A percentile compares a stretch with the other conserved stretches of the same genome.
These are phyloP conservation scores for Leptopilina boulardi DNA, from an alignment of 1,140 invertebrate species.

Conservation along the genomic window DNA sequence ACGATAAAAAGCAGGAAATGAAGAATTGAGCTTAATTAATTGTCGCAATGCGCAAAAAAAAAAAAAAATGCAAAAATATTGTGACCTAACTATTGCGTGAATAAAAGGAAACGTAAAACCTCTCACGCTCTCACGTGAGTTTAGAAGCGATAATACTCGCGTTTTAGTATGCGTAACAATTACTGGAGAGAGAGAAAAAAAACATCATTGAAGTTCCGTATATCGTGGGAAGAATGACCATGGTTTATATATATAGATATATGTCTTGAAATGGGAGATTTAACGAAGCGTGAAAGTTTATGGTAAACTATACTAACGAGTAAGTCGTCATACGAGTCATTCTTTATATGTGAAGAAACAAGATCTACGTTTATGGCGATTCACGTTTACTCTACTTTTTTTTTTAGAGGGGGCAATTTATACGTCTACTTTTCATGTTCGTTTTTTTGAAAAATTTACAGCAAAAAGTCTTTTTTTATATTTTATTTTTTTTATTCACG, in stretches of 20 bases:
- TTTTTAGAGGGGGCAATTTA: neutral
- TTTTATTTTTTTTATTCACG: too few relatives aligned
- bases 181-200: neutral
- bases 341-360: slow-evolving; percentile 11
- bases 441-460: neutral
- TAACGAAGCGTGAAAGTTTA: slow-evolving; percentile 29
- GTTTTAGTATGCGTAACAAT: slow-evolving; percentile 24
- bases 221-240: slow-evolving; percentile 24
- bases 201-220: slow-evolving; percentile 17
- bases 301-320: slow-evolving; percentile 27
- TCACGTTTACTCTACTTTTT: slow-evolving; percentile 11
- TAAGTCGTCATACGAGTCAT: slow-evolving; percentile 28
- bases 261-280: slow-evolving; percentile 20
- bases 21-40: slow-evolving; percentile 73
- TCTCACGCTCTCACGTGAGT: slow-evolving; percentile 40
- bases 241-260: neutral
- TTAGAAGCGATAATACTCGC: slow-evolving; percentile 1
- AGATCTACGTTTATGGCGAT: slow-evolving; percentile 18
- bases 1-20: slow-evolving; percentile 68
- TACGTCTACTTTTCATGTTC: neutral
- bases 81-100: slow-evolving; percentile 56
- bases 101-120: slow-evolving; percentile 63
- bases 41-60: slow-evolving; percentile 67
- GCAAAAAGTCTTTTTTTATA: neutral
- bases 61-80: slow-evolving; percentile 56